Conservation (phyloP, 2,888 invertebrate genomes). For the Rugalucina vietnamica region DNA sequence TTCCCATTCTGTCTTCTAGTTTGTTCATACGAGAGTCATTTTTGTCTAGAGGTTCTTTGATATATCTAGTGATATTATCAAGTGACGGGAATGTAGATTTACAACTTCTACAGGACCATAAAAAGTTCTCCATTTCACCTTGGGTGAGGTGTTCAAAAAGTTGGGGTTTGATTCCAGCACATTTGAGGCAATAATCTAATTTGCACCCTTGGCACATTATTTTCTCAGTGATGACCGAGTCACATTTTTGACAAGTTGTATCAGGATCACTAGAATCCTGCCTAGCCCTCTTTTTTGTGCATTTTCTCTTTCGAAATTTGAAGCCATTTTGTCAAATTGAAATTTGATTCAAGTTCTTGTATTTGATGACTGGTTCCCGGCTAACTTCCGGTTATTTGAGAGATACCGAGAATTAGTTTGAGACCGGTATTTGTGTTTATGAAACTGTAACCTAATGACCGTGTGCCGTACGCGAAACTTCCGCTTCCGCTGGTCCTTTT, state of each 20-base stretch:
- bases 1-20: neutral
- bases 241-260: neutral
- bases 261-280: neutral
- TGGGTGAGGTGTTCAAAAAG: neutral
- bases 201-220: neutral
- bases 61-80: neutral
- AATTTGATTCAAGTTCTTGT: too few relatives aligned
- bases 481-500: neutral
- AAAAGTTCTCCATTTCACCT: neutral
- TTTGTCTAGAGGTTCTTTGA: neutral
- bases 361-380: too few relatives aligned
- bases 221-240: neutral
- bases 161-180: neutral
- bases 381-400: too few relatives aligned
- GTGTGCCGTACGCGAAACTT: neutral
- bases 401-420: too few relatives aligned
- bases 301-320: too few relatives aligned
- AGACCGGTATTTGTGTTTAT: too few relatives aligned
- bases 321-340: too few relatives aligned
- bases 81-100: neutral
- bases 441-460: neutral
- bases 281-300: neutral
- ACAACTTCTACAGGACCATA: neutral
- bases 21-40: neutral
- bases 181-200: neutral